Evolutionary conservation across 1,140 invertebrate species (phyloP).

Genomic region (Geopemphigus sp.): DNA sequence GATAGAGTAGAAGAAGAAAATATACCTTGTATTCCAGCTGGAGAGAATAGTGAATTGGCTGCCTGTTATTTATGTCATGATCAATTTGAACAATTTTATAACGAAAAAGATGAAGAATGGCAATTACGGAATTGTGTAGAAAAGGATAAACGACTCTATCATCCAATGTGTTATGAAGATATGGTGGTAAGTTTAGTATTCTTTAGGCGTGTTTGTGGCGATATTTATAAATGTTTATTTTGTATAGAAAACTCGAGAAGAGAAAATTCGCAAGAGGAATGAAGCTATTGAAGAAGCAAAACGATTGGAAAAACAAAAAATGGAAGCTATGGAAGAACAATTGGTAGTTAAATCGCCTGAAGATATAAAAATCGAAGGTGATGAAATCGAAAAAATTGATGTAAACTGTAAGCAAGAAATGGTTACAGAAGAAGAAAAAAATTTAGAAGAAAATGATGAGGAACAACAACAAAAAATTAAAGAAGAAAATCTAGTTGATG

Average conservation of each 20-base stretch:
- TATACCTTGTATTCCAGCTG: conserved; percentile 64
- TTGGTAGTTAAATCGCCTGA: conserved; percentile 52
- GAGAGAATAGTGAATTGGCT: conserved; percentile 60
- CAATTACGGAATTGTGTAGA: conserved; percentile 79
- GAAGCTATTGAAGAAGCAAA: conserved; percentile 48
- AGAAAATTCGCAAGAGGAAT: conserved; percentile 47
- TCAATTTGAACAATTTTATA: conserved; percentile 88
- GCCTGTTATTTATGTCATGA: conserved; percentile 87
- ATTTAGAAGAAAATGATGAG: conserved; percentile 35
- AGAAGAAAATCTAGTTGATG: conserved; percentile 54
- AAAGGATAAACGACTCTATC: conserved; percentile 77
- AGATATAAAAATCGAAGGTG: conserved; percentile 56
- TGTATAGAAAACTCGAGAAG: conserved; percentile 25
- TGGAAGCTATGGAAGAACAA: conserved; percentile 35
- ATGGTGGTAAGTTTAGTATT: conserved; percentile 64
- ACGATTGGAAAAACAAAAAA: conserved; percentile 39
- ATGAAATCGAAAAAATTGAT: conserved; percentile 51
- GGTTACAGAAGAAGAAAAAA: conserved; percentile 40
- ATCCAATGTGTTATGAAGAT: conserved; percentile 88
- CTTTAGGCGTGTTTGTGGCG: not conserved
- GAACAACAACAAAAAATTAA: conserved; percentile 50
- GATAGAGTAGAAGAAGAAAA: conserved; percentile 58
- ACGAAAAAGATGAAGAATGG: conserved; percentile 96
- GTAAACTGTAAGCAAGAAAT: conserved; percentile 51
- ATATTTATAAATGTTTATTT: not conserved